These are phyloP conservation scores for Nestor notabilis DNA, from an alignment of 2,113 vertebrate genomes.

Conservation along the genomic window DNA sequence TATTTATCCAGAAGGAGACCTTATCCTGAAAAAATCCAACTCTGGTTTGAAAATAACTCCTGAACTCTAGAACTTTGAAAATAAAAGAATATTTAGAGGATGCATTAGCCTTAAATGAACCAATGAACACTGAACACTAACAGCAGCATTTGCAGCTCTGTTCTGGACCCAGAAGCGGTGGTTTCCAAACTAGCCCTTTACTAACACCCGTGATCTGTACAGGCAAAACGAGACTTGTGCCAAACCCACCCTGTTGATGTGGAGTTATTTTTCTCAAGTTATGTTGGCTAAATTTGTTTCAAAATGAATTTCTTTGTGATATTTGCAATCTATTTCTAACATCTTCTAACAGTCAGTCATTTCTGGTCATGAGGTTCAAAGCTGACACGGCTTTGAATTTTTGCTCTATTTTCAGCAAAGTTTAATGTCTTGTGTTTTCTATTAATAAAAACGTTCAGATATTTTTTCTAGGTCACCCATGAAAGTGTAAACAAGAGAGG, in stretches of 20 bases:
- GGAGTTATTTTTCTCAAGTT: background rate
- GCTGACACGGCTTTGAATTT: background rate
- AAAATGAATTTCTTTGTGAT: background rate
- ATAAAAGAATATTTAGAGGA: background rate
- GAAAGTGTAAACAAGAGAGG: background rate
- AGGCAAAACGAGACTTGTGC: background rate
- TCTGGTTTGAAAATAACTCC: background rate
- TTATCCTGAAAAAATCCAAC: background rate
- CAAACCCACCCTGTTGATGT: background rate
- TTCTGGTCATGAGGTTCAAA: background rate
- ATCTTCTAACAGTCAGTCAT: rapidly evolving
- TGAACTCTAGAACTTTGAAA: background rate
- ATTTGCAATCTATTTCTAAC: background rate
- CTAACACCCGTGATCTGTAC: background rate
- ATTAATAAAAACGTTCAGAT: background rate
- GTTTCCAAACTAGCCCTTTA: background rate
- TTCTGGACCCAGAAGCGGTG: background rate
- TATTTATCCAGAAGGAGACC: background rate
- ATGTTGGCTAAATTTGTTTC: background rate
- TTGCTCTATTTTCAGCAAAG: background rate
- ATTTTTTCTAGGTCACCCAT: background rate
- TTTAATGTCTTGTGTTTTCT: background rate
- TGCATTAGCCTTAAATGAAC: background rate
- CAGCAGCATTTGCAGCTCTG: background rate
- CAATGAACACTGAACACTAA: background rate